Percentiles rank a stretch among this genome's conserved stretches.
phyloP scores from a whole-genome alignment of 2,797 vertebrate genomes.

The Sebastes hopkinsi region DNA sequence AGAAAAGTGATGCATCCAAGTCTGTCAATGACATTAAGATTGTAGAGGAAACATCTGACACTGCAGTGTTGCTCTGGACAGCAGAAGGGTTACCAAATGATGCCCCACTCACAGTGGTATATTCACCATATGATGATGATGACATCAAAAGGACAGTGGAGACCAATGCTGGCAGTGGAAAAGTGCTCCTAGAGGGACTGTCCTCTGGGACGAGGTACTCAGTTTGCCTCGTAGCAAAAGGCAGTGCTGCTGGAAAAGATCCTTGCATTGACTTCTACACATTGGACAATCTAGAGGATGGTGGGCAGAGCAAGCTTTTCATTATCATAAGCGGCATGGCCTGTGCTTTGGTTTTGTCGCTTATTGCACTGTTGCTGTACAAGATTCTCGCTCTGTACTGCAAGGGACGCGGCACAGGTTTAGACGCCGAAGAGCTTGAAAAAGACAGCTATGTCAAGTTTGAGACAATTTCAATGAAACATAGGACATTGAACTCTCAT shows the following conservation, averaged over 20 bases:
- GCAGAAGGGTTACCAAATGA: constrained; percentile 73
- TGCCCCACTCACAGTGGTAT: constrained; percentile 86
- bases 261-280: constrained; percentile 93
- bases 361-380: constrained; percentile 91
- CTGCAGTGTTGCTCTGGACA: constrained; percentile 90
- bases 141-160: constrained; percentile 85
- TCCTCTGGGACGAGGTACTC: constrained; percentile 88
- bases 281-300: constrained; percentile 62
- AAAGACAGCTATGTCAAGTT: constrained; percentile 96
- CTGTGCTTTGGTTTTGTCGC: constrained; percentile 84
- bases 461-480: constrained; percentile 91
- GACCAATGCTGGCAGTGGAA: constrained; percentile 85
- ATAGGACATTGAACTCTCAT: constrained; percentile 78
- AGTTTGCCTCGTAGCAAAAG: constrained; percentile 90
- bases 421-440: constrained; percentile 85
- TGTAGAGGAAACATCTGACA: constrained; percentile 86
- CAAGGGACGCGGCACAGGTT: constrained; percentile 71
- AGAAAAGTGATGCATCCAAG: constrained; percentile 60
- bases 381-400: constrained; percentile 89
- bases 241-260: constrained; percentile 82
- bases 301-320: constrained; percentile 76
- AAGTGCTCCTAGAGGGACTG: constrained; percentile 88
- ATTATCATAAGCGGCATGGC: constrained; percentile 83
- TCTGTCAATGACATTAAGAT: constrained; percentile 85
- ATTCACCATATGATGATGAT: constrained; percentile 90